phyloP scores from a whole-genome alignment of 2,888 invertebrate species.

The Diaprepes abbreviatus region DNA sequence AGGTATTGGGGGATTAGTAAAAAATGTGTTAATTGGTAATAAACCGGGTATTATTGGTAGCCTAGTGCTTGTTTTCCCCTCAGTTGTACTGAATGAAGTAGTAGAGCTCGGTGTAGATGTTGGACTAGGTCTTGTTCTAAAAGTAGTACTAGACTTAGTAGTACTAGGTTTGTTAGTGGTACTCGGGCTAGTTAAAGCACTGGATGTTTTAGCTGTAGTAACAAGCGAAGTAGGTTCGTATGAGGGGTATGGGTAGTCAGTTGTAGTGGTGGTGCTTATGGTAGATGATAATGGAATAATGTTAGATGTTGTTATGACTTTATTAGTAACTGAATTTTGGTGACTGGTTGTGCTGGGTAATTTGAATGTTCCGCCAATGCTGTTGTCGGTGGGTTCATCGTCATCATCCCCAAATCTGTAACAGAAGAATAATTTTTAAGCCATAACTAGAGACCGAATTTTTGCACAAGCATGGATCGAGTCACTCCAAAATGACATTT shows the following conservation, averaged over 20 bases:
- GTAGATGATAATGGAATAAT: constrained; percentile 35
- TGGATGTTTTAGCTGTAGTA: constrained; percentile 39
- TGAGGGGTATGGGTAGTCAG: constrained; percentile 35
- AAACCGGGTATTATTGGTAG: constrained; percentile 30
- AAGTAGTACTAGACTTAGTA: constrained; percentile 28
- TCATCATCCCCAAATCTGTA: constrained; percentile 10
- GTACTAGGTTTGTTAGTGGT: constrained; percentile 33
- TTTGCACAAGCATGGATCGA: too few relatives aligned
- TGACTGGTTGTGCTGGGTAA: neutral
- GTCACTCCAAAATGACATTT: too few relatives aligned
- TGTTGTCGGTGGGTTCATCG: constrained; percentile 7
- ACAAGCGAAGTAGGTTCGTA: constrained; percentile 12
- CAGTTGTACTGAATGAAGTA: constrained; percentile 16
- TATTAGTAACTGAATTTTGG: constrained; percentile 8
- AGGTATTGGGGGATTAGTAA: constrained; percentile 50
- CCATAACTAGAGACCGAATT: too few relatives aligned
- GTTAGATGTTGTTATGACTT: constrained; percentile 38
- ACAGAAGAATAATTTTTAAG: too few relatives aligned
- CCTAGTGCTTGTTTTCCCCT: neutral
- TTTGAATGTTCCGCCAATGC: constrained; percentile 5
- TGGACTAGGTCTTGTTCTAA: too few relatives aligned
- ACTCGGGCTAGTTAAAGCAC: constrained; percentile 35
- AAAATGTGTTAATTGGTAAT: constrained; percentile 48
- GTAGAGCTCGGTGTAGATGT: constrained; percentile 24
- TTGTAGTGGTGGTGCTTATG: constrained; percentile 34